Conservation (phyloP, 2,797 vertebrate species). For the Chromis chromis region DNA sequence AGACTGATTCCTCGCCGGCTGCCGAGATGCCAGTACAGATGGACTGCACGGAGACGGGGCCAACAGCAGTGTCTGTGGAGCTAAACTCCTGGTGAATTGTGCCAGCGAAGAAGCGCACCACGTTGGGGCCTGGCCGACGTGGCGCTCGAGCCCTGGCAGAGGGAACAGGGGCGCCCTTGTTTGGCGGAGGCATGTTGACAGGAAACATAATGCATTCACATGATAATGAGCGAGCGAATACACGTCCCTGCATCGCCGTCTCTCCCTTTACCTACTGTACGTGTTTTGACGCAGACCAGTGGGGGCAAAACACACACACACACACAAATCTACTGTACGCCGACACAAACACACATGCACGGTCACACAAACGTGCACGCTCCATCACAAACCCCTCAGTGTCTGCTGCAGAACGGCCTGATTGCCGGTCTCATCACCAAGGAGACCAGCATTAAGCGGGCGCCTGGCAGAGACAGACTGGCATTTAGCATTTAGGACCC, state of each 20-base stretch:
- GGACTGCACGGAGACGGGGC: slow-evolving; percentile 64
- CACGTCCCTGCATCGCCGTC: slow-evolving; percentile 24
- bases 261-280: slow-evolving; percentile 35
- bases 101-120: slow-evolving; percentile 66
- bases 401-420: slow-evolving; percentile 72
- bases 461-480: slow-evolving; percentile 80
- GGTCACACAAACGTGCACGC: slow-evolving; percentile 32
- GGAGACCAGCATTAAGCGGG: slow-evolving; percentile 78
- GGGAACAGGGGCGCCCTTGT: slow-evolving; percentile 85
- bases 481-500: slow-evolving; percentile 79
- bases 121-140: slow-evolving; percentile 63
- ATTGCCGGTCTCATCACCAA: slow-evolving; percentile 78
- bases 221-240: slow-evolving; percentile 80
- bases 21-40: slow-evolving; percentile 70
- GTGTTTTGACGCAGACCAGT: slow-evolving; percentile 28
- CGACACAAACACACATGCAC: slow-evolving; percentile 43
- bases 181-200: slow-evolving; percentile 69
- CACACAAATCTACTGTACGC: slow-evolving; percentile 49
- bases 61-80: slow-evolving; percentile 65
- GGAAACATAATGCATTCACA: slow-evolving; percentile 85
- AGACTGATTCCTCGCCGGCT: slow-evolving; percentile 45
- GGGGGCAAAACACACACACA: slow-evolving; percentile 13
- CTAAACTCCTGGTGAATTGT: slow-evolving; percentile 67
- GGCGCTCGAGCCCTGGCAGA: slow-evolving; percentile 58
- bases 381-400: slow-evolving; percentile 68